phyloP scores from a whole-genome alignment of 2,888 invertebrate species.

The Mythimna loreyi region DNA sequence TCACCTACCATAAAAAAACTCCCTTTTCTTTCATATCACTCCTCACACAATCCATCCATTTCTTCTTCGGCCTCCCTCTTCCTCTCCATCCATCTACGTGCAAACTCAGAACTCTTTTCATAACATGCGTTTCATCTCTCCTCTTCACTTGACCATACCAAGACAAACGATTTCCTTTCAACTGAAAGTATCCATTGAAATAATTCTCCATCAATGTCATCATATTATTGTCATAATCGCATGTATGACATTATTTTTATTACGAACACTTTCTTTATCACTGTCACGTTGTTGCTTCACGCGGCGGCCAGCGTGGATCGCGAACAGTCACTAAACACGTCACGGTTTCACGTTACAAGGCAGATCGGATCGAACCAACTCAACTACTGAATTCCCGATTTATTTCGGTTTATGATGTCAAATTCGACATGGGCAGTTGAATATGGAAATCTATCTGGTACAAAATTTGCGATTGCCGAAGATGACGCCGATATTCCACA shows the following conservation, averaged over 20 bases:
- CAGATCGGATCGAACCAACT: slow-evolving; percentile 22
- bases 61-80: too few relatives aligned
- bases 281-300: slow-evolving; percentile 43
- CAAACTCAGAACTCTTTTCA: too few relatives aligned
- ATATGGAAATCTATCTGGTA: background rate
- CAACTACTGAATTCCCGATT: slow-evolving; percentile 7
- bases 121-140: too few relatives aligned
- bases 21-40: too few relatives aligned
- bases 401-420: background rate
- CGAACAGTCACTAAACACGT: slow-evolving; percentile 21
- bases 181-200: too few relatives aligned
- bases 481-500: too few relatives aligned
- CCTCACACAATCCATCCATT: too few relatives aligned
- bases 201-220: slow-evolving; percentile 21
- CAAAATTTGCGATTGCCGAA: too few relatives aligned
- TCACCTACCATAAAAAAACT: too few relatives aligned
- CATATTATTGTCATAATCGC: slow-evolving; percentile 30
- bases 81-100: too few relatives aligned
- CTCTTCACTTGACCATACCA: too few relatives aligned
- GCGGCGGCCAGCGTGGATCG: slow-evolving; percentile 10
- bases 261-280: slow-evolving; percentile 31
- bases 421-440: background rate
- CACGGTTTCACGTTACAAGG: slow-evolving; percentile 18
- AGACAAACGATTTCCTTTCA: too few relatives aligned
- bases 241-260: slow-evolving; percentile 29